Base-by-base conservation (phyloP, 2,888 invertebrate genomes). In the Pterobdella sp. region DNA sequence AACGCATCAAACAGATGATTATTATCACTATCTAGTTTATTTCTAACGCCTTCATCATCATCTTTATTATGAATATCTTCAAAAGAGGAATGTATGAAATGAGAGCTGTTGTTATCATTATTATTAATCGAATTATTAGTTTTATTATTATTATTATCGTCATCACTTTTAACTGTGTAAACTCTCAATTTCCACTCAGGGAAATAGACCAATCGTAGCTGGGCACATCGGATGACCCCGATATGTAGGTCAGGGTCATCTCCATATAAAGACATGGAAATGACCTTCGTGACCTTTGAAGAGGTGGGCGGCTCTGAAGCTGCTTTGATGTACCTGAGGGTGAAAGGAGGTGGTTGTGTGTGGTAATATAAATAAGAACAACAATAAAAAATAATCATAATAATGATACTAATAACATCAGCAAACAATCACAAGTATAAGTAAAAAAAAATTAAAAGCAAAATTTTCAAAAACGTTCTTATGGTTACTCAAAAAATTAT, bases 171-270 rank as follows among this genome's bases (percentile, higher is more conserved):
- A 18, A 37, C 63, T 14, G 74, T 60, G 67, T 76, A 76, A 31
- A 76, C 68, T 22, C 74, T 29, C 29, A 76, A 67, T 1, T 69
- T 67, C 76, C 76, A 76, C 3, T 66, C 75, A 1, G 76, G 76
- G 63, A 74, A 76, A 31, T 52, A 29, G 3, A 73, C 52, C 0
- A 69, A 68, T 22, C 73, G 31, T 3, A 75, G 74, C 60, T 76
- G 75, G 0, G 75, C 75, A 63, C 75, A 73, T n/a, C 76, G 64
- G n/a, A 76, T 74, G 49, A 74, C 76, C 18, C 76, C 76, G 63
- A 32, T 70, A 3, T 64, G 72, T 26, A 68, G 34, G 29, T 36
- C 37, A 0, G 74, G 65, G 18, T 70, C 35, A 31, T 49, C 65
- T 1, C 72, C 74, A 56, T 64, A 73, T 52, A 76, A 32, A 37